These are phyloP conservation scores for Nerophis ophidion DNA, from an alignment of 2,113 vertebrate genomes.

Conservation along the genomic window DNA sequence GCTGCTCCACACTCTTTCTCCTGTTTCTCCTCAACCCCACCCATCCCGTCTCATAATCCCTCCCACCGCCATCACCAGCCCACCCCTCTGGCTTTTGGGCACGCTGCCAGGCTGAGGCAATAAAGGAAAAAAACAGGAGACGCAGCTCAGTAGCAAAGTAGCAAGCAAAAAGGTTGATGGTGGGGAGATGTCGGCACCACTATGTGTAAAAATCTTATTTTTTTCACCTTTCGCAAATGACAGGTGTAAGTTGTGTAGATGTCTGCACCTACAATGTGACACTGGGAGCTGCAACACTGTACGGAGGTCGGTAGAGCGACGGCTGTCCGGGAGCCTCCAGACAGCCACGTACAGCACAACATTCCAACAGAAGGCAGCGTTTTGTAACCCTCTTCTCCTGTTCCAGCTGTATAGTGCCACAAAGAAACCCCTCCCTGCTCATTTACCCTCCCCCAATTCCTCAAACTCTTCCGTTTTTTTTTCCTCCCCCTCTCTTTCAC, in stretches of 20 bases:
- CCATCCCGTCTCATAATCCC: constrained; percentile 20
- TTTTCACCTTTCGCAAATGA: background rate
- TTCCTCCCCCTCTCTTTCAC: constrained; percentile 38
- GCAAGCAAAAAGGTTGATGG: constrained; percentile 11
- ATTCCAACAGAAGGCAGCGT: constrained; percentile 51
- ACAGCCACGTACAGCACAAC: constrained; percentile 18
- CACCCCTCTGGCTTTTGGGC: constrained; percentile 47
- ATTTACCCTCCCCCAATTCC: constrained; percentile 58
- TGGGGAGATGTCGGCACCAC: constrained; percentile 5
- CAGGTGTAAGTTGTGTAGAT: background rate
- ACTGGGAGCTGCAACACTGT: background rate
- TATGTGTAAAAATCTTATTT: constrained; percentile 1
- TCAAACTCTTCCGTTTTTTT: constrained; percentile 41
- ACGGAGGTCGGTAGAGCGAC: background rate
- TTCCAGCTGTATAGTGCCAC: constrained; percentile 62
- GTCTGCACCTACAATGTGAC: background rate
- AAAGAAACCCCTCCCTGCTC: constrained; percentile 60
- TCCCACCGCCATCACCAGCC: constrained; percentile 39
- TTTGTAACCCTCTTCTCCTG: constrained; percentile 37
- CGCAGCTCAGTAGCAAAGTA: constrained; percentile 11
- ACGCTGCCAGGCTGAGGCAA: constrained; percentile 55
- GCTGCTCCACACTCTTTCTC: constrained; percentile 43
- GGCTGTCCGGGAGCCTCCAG: constrained; percentile 10
- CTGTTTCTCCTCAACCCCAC: constrained; percentile 19
- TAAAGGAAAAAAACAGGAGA: constrained; percentile 48